These are phyloP conservation scores for Notamacropus eugenii DNA, from an alignment of 2,797 vertebrate genomes.

Conservation along the genomic window DNA sequence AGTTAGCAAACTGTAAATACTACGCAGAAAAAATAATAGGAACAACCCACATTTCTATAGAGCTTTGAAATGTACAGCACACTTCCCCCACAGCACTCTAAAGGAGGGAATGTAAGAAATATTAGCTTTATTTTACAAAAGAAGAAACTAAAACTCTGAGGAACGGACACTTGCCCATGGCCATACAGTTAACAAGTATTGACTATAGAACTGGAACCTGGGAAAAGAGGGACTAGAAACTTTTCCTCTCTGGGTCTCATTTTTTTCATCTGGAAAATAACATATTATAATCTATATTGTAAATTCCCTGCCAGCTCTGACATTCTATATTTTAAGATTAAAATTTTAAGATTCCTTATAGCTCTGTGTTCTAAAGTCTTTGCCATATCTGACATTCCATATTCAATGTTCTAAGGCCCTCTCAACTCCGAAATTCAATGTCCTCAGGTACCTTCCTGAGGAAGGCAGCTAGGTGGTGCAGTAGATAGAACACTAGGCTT, in stretches of 20 bases:
- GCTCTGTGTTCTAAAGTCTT: neutral
- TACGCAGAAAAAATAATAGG: neutral
- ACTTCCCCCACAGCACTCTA: neutral
- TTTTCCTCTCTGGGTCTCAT: neutral
- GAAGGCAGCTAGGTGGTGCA: neutral
- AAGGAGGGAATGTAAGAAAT: neutral
- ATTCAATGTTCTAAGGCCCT: neutral
- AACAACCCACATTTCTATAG: neutral
- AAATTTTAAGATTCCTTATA: neutral
- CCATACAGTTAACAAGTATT: neutral
- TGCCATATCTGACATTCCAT: neutral
- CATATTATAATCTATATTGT: neutral
- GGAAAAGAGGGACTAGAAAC: neutral
- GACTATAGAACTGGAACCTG: neutral
- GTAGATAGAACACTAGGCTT: neutral
- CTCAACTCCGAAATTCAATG: neutral
- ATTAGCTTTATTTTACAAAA: neutral
- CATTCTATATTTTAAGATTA: neutral
- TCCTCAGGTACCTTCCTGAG: neutral
- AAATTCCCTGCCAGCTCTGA: neutral
- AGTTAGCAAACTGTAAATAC: neutral
- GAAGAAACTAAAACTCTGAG: neutral
- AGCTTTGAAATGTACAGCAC: neutral
- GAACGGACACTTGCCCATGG: neutral
- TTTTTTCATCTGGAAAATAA: neutral